Evolutionary conservation across 2,113 vertebrate genomes (phyloP), one percentile per base, ranked within the genome.

Genomic region (Lepus europaeus): DNA sequence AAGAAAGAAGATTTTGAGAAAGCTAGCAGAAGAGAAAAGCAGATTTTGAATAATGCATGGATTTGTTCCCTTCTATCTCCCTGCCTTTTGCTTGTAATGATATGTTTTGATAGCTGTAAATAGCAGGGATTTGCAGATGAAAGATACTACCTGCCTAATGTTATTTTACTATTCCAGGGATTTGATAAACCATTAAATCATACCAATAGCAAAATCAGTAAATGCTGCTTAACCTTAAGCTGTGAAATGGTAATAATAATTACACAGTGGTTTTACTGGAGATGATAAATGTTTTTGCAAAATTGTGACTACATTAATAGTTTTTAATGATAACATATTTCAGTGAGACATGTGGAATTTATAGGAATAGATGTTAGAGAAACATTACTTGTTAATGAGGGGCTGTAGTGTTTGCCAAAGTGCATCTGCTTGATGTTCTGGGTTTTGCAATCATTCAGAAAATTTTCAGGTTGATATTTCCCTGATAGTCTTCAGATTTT

Each of bases 51-150:
- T 69, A 97, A 92, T 95, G 63, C 78, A 95, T 95, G 36, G 0
- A 81, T 94, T 96, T 96, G 12, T 78, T 96, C 69, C 22, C 61
- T 95, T 93, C 80, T 63, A 96, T 83, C 39, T 97, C 49, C 61
- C 85, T 90, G 83, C 95, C 79, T 97, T 97, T 97, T 97, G 11
- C 69, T 92, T 96, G 81, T 59, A 97, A 94, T 95, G 3, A 95
- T 97, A 91, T 92, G 25, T 73, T 96, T 97, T 96, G 69, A 95
- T 96, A 95, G 73, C 49, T 96, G 91, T 70, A 97, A 97, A 98
- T 66, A 96, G 45, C 70, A 98, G 61, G 70, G 95, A 92, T 95
- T 97, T 97, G 89, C 87, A 94, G 79, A 93, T 97, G 68, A 93
- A 96, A 95, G 7, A 20, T 89, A 22, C 33, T 93, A n/a, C 8